Conservation (phyloP, 2,888 invertebrate genomes). For the Lasioglossum marginatum region DNA sequence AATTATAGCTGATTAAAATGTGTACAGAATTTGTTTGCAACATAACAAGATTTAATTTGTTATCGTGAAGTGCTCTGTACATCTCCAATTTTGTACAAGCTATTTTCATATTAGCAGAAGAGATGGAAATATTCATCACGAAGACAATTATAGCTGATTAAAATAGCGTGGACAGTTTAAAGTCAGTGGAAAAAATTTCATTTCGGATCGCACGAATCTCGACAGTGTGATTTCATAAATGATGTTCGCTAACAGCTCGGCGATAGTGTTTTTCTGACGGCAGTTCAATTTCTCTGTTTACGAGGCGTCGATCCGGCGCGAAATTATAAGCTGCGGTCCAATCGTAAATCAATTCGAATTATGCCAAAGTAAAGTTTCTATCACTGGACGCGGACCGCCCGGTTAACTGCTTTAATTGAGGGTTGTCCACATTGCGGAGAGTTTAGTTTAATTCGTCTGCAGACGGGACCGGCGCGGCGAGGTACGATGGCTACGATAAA, state of each 20-base stretch:
- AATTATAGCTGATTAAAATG: too few relatives aligned
- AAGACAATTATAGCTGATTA: too few relatives aligned
- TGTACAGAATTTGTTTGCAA: too few relatives aligned
- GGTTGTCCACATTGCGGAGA: background rate
- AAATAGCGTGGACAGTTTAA: background rate
- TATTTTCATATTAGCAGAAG: too few relatives aligned
- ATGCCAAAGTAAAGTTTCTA: conserved; percentile 18
- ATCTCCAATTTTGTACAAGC: too few relatives aligned
- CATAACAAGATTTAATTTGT: too few relatives aligned
- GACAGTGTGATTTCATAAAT: background rate
- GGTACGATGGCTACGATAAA: background rate
- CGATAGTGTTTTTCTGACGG: background rate
- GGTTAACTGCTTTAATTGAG: background rate
- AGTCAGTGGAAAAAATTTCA: background rate
- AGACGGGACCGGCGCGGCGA: background rate
- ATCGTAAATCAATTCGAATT: conserved; percentile 21
- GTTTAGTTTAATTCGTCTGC: background rate
- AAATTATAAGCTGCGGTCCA: background rate
- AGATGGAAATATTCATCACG: too few relatives aligned
- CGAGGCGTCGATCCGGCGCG: background rate
- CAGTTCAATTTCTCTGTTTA: background rate
- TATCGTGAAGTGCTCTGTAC: too few relatives aligned
- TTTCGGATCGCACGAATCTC: background rate
- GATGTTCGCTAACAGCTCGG: background rate
- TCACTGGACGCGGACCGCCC: background rate